A percentile compares a stretch with the other conserved stretches of the same genome.
Evolutionary conservation across 1,140 invertebrate species (phyloP).

Genomic region (Ceratosolen solmsi): DNA sequence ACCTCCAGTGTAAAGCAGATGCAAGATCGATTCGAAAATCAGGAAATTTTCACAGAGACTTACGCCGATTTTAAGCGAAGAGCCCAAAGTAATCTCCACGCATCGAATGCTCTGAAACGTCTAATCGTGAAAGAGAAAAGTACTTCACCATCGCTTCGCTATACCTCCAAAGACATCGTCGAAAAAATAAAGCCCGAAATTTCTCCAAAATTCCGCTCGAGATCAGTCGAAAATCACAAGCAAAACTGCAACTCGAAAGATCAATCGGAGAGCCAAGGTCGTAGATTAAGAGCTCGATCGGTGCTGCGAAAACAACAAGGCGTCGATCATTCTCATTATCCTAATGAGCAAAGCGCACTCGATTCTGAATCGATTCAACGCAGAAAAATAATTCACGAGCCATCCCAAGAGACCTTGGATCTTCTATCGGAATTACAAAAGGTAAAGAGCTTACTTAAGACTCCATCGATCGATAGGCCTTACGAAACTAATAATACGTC

Average conservation of each 20-base stretch:
- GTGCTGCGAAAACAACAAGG: constrained; percentile 66
- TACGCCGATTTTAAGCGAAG: constrained; percentile 68
- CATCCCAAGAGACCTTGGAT: constrained; percentile 70
- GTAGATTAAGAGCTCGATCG: constrained; percentile 54
- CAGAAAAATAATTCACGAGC: constrained; percentile 64
- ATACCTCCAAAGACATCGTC: background rate
- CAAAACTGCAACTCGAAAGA: constrained; percentile 44
- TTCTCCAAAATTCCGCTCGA: background rate
- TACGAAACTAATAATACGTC: constrained; percentile 45
- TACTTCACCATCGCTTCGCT: background rate
- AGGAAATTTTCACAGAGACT: constrained; percentile 65
- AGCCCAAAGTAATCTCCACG: constrained; percentile 51
- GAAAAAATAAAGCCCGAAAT: background rate
- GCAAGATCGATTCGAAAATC: constrained; percentile 65
- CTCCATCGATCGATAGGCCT: constrained; percentile 62
- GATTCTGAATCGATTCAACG: constrained; percentile 10
- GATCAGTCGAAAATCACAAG: constrained; percentile 28
- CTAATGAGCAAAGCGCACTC: constrained; percentile 45
- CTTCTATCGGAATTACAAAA: constrained; percentile 67
- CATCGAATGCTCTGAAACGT: constrained; percentile 29
- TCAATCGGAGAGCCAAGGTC: constrained; percentile 41
- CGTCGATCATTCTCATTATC: constrained; percentile 64
- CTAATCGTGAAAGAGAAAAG: constrained; percentile 29
- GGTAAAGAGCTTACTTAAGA: constrained; percentile 67
- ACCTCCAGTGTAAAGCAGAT: constrained; percentile 59